Conservation (phyloP, 2,113 vertebrate species). For the Aegotheles bennettii region DNA sequence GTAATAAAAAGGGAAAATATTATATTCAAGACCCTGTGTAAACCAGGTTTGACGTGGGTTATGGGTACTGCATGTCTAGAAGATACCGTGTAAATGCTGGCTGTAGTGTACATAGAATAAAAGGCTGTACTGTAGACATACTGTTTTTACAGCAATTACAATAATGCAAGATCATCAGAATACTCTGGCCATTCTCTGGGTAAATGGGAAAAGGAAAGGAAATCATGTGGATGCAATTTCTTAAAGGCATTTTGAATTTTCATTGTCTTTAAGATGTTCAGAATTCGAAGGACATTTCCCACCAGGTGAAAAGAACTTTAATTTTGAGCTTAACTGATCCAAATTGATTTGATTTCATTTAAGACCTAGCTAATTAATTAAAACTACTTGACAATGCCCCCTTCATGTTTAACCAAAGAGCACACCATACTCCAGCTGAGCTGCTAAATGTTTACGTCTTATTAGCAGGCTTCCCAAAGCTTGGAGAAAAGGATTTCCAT, state of each 20-base stretch:
- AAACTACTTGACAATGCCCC: background rate
- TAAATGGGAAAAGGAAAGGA: background rate
- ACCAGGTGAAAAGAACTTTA: slow-evolving; percentile 36
- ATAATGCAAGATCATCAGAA: background rate
- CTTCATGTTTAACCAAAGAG: slow-evolving; percentile 50
- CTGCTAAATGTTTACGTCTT: slow-evolving; percentile 31
- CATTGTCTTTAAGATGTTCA: background rate
- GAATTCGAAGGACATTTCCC: background rate
- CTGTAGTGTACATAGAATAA: background rate
- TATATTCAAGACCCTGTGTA: background rate
- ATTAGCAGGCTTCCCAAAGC: slow-evolving; percentile 25
- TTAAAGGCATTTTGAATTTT: background rate
- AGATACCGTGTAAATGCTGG: background rate
- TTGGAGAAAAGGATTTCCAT: background rate
- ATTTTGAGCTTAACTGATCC: slow-evolving; percentile 11
- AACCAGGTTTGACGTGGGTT: background rate
- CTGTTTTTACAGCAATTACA: background rate
- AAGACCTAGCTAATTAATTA: slow-evolving; percentile 47
- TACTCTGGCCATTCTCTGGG: background rate
- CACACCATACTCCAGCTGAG: slow-evolving; percentile 23
- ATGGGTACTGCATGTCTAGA: background rate
- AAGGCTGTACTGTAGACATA: background rate
- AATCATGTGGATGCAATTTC: background rate
- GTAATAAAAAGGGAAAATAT: background rate
- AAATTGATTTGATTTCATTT: slow-evolving; percentile 40